A percentile compares a stretch with the other conserved stretches of the same genome.
Evolutionary conservation across 2,888 invertebrate genomes (phyloP).

Genomic region (Chymomyza procnemis): DNA sequence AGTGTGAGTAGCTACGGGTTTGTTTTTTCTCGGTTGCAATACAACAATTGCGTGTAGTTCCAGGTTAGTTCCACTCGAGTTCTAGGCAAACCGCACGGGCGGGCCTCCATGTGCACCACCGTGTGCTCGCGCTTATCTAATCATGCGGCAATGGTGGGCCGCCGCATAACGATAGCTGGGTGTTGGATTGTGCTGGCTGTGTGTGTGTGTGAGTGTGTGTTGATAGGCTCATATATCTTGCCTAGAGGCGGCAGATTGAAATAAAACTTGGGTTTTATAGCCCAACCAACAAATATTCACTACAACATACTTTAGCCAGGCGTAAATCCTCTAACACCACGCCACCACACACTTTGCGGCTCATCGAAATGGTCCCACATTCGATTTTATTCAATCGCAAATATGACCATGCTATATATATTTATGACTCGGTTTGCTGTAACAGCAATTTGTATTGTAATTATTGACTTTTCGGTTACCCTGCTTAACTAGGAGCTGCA

Average conservation of each 20-base stretch:
- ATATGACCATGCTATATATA: conserved; percentile 21
- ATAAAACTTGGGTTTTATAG: conserved; percentile 69
- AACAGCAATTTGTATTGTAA: conserved; percentile 65
- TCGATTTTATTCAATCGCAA: not conserved
- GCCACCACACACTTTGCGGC: not conserved
- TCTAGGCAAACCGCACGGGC: not conserved
- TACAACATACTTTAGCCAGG: conserved; percentile 1
- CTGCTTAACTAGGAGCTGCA: conserved; percentile 18
- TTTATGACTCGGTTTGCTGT: conserved; percentile 60
- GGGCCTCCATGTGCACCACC: conserved; percentile 2
- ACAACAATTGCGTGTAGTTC: not conserved
- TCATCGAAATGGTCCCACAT: not conserved
- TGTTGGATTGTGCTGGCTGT: conserved; percentile 11
- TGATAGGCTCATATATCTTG: conserved; percentile 53
- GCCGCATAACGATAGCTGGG: conserved; percentile 61
- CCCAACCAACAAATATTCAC: conserved; percentile 36
- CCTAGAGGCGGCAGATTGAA: conserved; percentile 70
- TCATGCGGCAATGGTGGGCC: conserved; percentile 55
- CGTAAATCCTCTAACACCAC: not conserved
- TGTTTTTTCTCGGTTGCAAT: conserved; percentile 1
- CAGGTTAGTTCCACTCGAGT: not conserved
- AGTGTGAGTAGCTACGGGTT: conserved; percentile 11
- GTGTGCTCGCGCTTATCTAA: conserved; percentile 54
- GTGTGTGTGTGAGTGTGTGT: conserved; percentile 1
- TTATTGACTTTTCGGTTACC: conserved; percentile 49